Conservation (phyloP, 2,888 invertebrate genomes). For the Himalopsyche kuldschensis region DNA sequence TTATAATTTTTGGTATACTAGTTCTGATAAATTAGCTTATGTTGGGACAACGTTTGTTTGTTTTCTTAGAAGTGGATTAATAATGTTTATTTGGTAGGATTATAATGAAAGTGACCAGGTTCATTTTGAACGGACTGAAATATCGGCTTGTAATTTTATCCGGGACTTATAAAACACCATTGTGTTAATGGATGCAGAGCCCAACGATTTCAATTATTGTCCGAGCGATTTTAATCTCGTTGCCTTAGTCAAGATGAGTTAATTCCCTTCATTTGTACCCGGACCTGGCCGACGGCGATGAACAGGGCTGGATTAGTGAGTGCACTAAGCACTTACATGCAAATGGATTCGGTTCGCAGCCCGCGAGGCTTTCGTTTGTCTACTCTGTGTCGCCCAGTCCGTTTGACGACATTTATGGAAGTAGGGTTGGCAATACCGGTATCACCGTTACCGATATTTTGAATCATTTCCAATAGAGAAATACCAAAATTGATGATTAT, state of each 20-base stretch:
- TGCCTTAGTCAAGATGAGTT: neutral
- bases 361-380: neutral
- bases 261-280: conserved; percentile 18
- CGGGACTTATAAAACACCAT: too few species aligned
- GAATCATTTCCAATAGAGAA: too few species aligned
- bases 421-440: neutral
- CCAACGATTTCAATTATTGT: neutral
- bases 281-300: conserved; percentile 21
- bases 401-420: neutral
- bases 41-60: too few species aligned
- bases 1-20: too few species aligned
- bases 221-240: neutral
- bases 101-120: too few species aligned
- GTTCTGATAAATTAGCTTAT: too few species aligned
- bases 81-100: too few species aligned
- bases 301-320: conserved; percentile 22
- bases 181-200: neutral
- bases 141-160: too few species aligned
- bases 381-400: neutral
- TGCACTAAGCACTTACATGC: conserved; percentile 26
- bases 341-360: conserved; percentile 25
- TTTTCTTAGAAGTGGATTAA: too few species aligned
- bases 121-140: too few species aligned
- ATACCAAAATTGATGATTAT: too few species aligned
- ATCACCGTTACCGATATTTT: too few species aligned